Percentiles rank a stretch among this genome's conserved stretches.
These are phyloP conservation scores for Lasiommata megera DNA, from an alignment of 2,888 invertebrate genomes.

Conservation along the genomic window DNA sequence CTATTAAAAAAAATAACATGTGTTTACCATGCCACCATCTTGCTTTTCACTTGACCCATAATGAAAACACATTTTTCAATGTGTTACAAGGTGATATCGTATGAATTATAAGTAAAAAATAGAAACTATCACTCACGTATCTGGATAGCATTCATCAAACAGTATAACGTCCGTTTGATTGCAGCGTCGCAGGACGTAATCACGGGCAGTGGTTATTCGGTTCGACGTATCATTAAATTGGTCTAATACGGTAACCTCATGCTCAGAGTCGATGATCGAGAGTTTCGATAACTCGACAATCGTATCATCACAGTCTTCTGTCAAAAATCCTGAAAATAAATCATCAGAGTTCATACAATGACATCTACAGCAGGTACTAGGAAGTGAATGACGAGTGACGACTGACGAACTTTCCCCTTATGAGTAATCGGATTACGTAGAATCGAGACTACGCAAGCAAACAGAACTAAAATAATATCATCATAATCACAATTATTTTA, in stretches of 20 bases:
- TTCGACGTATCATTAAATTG: conserved; percentile 64
- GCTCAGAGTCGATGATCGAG: conserved; percentile 71
- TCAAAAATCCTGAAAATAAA: conserved; percentile 72
- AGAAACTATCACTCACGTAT: conserved; percentile 72
- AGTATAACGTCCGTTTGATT: conserved; percentile 82
- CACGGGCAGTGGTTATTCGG: conserved; percentile 63
- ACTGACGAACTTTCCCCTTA: conserved; percentile 70
- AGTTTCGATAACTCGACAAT: conserved; percentile 77
- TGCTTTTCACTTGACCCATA: conserved; percentile 32
- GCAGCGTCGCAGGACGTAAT: conserved; percentile 84
- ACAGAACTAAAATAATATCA: conserved; percentile 21
- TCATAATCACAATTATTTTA: conserved; percentile 10
- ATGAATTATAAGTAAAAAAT: neutral
- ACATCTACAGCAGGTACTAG: conserved; percentile 58
- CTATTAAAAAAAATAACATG: conserved; percentile 20
- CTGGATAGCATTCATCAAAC: conserved; percentile 85
- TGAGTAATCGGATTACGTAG: conserved; percentile 62
- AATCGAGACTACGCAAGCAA: conserved; percentile 43
- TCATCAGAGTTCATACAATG: conserved; percentile 42
- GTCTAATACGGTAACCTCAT: conserved; percentile 69
- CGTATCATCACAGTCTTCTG: conserved; percentile 81
- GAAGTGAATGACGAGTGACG: conserved; percentile 59
- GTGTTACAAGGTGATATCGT: conserved; percentile 1
- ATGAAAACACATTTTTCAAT: conserved; percentile 4
- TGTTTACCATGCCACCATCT: conserved; percentile 33